Evolutionary conservation across 2,113 vertebrate genomes (phyloP).

Genomic region (Corythaixoides concolor): DNA sequence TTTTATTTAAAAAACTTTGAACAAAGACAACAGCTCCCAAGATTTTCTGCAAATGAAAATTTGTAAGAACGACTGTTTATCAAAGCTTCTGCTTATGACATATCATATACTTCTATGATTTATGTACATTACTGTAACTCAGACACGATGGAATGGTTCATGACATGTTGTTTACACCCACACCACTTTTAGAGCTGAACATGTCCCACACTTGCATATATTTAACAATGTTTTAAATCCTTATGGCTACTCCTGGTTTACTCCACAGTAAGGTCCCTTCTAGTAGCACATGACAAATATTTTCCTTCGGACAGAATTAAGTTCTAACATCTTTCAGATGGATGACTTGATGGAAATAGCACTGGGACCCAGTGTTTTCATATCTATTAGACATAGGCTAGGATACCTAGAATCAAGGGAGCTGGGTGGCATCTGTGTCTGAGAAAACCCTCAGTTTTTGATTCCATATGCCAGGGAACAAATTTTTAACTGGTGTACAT

Average conservation of each 20-base stretch:
- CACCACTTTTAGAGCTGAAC: neutral
- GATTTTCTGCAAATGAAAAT: constrained; percentile 15
- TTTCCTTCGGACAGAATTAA: neutral
- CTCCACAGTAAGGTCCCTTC: neutral
- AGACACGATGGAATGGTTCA: neutral
- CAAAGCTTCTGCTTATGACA: neutral
- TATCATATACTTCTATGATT: neutral
- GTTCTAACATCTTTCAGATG: neutral
- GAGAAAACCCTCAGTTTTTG: neutral
- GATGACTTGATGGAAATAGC: neutral
- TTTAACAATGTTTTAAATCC: neutral
- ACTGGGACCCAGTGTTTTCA: neutral
- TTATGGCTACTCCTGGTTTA: neutral
- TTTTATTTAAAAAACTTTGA: neutral
- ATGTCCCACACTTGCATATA: neutral
- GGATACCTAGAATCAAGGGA: neutral
- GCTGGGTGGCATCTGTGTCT: neutral
- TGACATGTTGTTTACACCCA: neutral
- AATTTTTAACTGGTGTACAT: neutral
- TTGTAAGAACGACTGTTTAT: neutral
- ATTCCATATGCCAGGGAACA: neutral
- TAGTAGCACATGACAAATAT: neutral
- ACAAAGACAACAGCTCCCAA: neutral
- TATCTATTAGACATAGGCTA: neutral
- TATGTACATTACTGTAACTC: neutral